Conservation (phyloP, 2,113 vertebrate genomes). For the Lepus americanus region DNA sequence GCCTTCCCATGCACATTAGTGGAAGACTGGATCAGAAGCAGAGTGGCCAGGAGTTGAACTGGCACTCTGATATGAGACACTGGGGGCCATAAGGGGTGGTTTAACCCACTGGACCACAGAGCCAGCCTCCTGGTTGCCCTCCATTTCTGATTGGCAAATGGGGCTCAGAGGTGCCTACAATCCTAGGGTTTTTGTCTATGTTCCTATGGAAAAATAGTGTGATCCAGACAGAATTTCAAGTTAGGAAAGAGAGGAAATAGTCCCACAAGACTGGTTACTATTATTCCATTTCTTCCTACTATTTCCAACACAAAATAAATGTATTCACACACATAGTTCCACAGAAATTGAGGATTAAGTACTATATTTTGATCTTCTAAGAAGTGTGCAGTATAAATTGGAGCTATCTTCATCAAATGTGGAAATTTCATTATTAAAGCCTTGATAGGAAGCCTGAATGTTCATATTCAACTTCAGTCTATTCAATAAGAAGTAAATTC, state of each 20-base stretch:
- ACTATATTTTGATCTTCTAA: not conserved
- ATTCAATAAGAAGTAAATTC: not conserved
- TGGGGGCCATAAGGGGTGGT: not conserved
- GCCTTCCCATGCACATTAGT: too few species aligned
- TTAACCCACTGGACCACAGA: too few species aligned
- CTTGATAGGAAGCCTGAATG: not conserved
- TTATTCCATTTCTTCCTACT: conserved; percentile 12
- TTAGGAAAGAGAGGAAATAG: not conserved
- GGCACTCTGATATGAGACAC: too few species aligned
- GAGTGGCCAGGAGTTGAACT: too few species aligned
- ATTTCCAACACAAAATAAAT: conserved; percentile 41
- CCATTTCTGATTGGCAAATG: conserved; percentile 1
- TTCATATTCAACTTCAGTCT: not conserved
- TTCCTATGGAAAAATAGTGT: not conserved
- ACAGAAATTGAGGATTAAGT: conserved; percentile 51
- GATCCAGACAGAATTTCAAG: not conserved
- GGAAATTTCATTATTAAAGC: conserved; percentile 14
- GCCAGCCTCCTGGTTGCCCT: not conserved
- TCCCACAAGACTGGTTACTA: not conserved
- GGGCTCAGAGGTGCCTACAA: not conserved
- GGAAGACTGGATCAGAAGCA: too few species aligned
- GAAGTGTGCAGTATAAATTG: not conserved
- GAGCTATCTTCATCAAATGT: not conserved
- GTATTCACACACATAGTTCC: not conserved
- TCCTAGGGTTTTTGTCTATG: not conserved